These are phyloP conservation scores for Alligator mississippiensis DNA, from an alignment of 2,113 vertebrate species.

Conservation along the genomic window DNA sequence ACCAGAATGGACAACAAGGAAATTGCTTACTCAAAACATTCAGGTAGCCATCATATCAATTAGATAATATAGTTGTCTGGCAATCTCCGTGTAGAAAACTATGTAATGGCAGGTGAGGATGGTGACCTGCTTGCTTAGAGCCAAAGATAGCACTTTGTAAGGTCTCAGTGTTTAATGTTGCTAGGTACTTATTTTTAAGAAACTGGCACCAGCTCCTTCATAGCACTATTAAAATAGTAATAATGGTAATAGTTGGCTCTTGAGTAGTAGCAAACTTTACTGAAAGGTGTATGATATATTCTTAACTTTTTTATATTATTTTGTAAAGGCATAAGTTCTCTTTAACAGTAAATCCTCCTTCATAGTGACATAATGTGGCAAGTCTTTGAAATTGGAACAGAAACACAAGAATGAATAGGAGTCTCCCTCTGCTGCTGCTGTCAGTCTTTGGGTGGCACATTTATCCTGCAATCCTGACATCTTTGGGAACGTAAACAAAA, in stretches of 20 bases:
- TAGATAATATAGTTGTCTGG: not conserved
- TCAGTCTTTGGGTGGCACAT: not conserved
- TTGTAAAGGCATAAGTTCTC: not conserved
- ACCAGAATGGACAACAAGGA: not conserved
- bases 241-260: not conserved
- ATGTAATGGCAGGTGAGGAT: not conserved
- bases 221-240: not conserved
- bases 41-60: not conserved
- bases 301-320: not conserved
- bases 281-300: not conserved
- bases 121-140: not conserved
- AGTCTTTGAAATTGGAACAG: not conserved
- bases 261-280: not conserved
- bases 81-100: not conserved
- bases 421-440: not conserved
- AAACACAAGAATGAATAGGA: not conserved
- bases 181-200: not conserved
- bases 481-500: not conserved
- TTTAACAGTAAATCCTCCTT: not conserved
- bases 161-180: not conserved
- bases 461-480: not conserved
- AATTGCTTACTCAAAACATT: not conserved
- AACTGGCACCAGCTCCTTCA: not conserved
- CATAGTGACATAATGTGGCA: not conserved
- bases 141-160: not conserved